Percentiles rank a stretch among this genome's conserved stretches.
phyloP scores from a whole-genome alignment of 2,113 vertebrate species.

The Heliornis fulica region DNA sequence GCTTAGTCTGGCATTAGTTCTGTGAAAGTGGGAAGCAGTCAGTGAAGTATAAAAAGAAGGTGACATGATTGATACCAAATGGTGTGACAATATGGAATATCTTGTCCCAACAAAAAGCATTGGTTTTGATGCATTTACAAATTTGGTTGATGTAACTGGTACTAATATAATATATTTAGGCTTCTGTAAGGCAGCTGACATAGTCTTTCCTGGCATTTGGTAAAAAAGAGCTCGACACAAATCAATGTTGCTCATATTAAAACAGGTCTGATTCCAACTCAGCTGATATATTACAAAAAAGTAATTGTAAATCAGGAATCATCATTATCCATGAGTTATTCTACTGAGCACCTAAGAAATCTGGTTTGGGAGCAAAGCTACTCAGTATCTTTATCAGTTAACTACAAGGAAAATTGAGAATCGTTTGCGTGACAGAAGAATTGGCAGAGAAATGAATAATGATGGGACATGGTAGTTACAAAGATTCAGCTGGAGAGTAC shows the following conservation, averaged over 20 bases:
- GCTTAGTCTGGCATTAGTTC: not conserved
- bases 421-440: not conserved
- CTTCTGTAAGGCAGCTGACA: not conserved
- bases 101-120: not conserved
- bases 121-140: not conserved
- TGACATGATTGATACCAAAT: not conserved
- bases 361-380: not conserved
- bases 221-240: conserved; percentile 1
- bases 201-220: not conserved
- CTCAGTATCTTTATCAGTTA: conserved; percentile 3
- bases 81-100: not conserved
- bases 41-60: not conserved
- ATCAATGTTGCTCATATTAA: not conserved
- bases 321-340: not conserved
- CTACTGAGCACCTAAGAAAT: not conserved
- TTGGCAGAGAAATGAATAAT: not conserved
- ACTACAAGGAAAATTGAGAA: not conserved
- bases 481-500: not conserved
- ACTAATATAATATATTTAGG: not conserved
- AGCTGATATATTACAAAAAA: not conserved
- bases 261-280: not conserved
- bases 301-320: not conserved
- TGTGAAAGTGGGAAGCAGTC: not conserved
- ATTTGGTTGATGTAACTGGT: not conserved
- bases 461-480: not conserved